These are phyloP conservation scores for Ceratothoa steindachneri DNA, from an alignment of 2,888 invertebrate genomes.

Conservation along the genomic window DNA sequence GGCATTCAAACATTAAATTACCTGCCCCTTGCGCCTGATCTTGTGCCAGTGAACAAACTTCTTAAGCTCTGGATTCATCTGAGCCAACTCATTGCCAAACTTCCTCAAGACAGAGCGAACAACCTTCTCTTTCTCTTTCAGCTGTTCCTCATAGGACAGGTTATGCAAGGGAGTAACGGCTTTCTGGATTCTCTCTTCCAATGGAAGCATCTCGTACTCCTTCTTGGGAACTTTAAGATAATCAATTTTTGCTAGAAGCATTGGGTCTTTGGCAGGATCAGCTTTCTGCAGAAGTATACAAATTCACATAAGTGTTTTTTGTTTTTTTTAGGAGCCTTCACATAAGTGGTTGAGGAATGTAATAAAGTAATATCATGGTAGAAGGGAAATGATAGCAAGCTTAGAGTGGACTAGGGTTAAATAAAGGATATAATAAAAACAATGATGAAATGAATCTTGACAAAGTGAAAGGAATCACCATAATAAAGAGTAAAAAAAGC, in stretches of 20 bases:
- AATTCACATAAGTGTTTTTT: neutral
- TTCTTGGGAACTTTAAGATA: slow-evolving; percentile 5
- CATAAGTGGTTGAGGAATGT: too few relatives aligned
- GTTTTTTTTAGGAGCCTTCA: neutral
- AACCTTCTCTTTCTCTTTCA: slow-evolving; percentile 35
- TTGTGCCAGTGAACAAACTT: slow-evolving; percentile 60
- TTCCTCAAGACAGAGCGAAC: slow-evolving; percentile 25
- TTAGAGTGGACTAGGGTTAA: too few relatives aligned
- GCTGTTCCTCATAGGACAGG: slow-evolving; percentile 53
- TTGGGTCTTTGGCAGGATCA: slow-evolving; percentile 13
- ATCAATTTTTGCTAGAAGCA: slow-evolving; percentile 1
- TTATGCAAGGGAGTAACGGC: slow-evolving; percentile 52
- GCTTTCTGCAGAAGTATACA: slow-evolving; percentile 11
- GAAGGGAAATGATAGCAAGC: too few relatives aligned
- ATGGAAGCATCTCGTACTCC: slow-evolving; percentile 49
- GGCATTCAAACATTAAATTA: neutral
- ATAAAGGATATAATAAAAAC: too few relatives aligned
- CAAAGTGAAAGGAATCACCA: too few relatives aligned
- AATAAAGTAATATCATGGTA: too few relatives aligned
- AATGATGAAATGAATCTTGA: too few relatives aligned
- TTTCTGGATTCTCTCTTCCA: slow-evolving; percentile 51
- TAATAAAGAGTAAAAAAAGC: too few relatives aligned
- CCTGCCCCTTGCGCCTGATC: slow-evolving; percentile 56
- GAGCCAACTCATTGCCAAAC: slow-evolving; percentile 32
- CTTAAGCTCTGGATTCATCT: slow-evolving; percentile 50